phyloP scores from a whole-genome alignment of 2,797 vertebrate species.

The Peromyscus nudipes region DNA sequence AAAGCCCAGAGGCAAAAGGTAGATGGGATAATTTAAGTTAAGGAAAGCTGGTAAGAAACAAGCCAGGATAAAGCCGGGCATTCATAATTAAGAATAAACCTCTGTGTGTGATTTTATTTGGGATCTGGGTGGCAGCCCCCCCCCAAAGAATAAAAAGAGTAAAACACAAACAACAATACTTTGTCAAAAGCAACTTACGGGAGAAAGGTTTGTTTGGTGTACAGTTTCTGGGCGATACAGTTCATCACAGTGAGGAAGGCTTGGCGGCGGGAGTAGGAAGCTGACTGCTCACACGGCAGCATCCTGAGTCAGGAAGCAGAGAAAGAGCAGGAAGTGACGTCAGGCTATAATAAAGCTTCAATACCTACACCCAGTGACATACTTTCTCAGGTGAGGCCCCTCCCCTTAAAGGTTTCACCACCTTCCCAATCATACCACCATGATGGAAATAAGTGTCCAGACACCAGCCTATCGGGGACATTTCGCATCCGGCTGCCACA shows the following conservation, averaged over 20 bases:
- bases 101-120: too few species aligned
- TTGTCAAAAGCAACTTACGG: not conserved
- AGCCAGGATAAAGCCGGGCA: too few species aligned
- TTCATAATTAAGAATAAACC: too few species aligned
- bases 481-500: too few species aligned
- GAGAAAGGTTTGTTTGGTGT: not conserved
- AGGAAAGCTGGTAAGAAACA: too few species aligned
- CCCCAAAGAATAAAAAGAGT: too few species aligned
- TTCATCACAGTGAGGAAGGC: not conserved
- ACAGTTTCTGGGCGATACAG: not conserved
- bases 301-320: not conserved
- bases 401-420: not conserved
- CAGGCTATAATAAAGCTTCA: not conserved
- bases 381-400: too few species aligned
- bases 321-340: not conserved
- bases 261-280: not conserved
- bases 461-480: not conserved
- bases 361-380: not conserved
- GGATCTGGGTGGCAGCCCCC: too few species aligned
- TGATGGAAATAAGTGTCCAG: not conserved
- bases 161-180: too few species aligned
- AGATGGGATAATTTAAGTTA: too few species aligned
- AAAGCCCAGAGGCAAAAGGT: too few species aligned
- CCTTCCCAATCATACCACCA: not conserved
- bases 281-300: not conserved